A percentile compares a stretch with the other conserved stretches of the same genome.
phyloP scores from a whole-genome alignment of 1,140 invertebrate genomes.

The Drosophila ercepeae region DNA sequence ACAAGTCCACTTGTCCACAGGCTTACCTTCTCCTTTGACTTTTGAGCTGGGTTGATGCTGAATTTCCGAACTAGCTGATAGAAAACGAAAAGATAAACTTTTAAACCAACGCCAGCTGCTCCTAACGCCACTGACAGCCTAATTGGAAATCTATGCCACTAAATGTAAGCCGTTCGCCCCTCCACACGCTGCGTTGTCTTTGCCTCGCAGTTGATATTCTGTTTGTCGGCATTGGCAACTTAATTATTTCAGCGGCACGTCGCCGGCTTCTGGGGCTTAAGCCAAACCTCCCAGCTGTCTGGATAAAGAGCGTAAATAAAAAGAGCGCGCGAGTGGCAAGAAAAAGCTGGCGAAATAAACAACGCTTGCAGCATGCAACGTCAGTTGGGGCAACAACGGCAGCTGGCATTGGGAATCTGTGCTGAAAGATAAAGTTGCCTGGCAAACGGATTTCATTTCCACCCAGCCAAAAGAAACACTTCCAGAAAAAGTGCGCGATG shows the following conservation, averaged over 20 bases:
- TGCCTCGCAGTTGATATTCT: constrained; percentile 19
- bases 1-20: neutral
- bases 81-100: constrained; percentile 2
- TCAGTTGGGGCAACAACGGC: constrained; percentile 21
- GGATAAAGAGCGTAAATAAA: constrained; percentile 41
- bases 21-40: constrained; percentile 8
- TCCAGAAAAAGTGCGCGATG: constrained; percentile 4
- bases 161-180: constrained; percentile 45
- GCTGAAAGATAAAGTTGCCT: constrained; percentile 72
- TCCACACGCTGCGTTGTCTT: neutral
- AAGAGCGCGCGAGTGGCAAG: constrained; percentile 17
- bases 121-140: constrained; percentile 38
- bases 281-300: constrained; percentile 67
- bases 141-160: constrained; percentile 72
- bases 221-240: constrained; percentile 57
- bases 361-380: constrained; percentile 54
- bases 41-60: neutral
- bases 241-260: constrained; percentile 79
- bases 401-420: constrained; percentile 74
- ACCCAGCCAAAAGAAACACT: constrained; percentile 32
- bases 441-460: constrained; percentile 70
- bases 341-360: constrained; percentile 62
- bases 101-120: constrained; percentile 43
- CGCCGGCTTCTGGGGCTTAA: constrained; percentile 55
- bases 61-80: constrained; percentile 1